Conservation (phyloP, 2,888 invertebrate genomes). For the Pollenia amentaria region DNA sequence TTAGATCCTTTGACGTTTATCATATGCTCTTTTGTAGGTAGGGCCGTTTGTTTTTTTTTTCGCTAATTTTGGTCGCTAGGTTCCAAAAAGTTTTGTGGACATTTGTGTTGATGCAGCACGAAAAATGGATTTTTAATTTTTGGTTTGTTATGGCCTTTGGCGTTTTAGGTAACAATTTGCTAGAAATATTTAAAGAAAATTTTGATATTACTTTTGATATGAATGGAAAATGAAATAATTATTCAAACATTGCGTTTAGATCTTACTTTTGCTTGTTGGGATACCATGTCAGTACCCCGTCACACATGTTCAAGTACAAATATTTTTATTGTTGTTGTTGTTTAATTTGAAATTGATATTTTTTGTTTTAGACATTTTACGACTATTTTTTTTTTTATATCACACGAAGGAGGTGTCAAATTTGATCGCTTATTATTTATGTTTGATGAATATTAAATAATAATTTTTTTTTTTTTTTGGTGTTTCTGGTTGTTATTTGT, state of each 20-base stretch:
- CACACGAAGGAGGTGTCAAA: conserved; percentile 57
- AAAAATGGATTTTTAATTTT: no score
- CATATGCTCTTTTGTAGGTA: no score
- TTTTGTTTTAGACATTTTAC: conserved; percentile 26
- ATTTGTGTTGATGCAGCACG: no score
- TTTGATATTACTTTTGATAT: no score
- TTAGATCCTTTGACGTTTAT: no score
- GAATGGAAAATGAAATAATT: neutral
- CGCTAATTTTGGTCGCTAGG: no score
- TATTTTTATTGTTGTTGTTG: conserved; percentile 27
- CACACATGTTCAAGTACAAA: conserved; percentile 25
- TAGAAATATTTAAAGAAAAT: no score
- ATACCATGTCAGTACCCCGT: conserved; percentile 2
- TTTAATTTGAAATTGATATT: conserved; percentile 62
- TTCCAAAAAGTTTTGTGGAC: no score
- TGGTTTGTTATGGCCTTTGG: no score
- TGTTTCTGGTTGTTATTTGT: conserved; percentile 2
- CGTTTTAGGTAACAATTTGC: no score
- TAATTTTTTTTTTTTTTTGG: neutral
- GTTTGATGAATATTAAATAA: conserved; percentile 68
- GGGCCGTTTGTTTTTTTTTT: no score
- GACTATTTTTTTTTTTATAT: conserved; percentile 8
- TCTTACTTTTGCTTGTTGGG: neutral
- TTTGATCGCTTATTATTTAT: conserved; percentile 66
- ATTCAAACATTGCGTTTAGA: neutral